Base-by-base conservation (phyloP, 1,140 invertebrate species). In the Aphelenchoides avenae region DNA sequence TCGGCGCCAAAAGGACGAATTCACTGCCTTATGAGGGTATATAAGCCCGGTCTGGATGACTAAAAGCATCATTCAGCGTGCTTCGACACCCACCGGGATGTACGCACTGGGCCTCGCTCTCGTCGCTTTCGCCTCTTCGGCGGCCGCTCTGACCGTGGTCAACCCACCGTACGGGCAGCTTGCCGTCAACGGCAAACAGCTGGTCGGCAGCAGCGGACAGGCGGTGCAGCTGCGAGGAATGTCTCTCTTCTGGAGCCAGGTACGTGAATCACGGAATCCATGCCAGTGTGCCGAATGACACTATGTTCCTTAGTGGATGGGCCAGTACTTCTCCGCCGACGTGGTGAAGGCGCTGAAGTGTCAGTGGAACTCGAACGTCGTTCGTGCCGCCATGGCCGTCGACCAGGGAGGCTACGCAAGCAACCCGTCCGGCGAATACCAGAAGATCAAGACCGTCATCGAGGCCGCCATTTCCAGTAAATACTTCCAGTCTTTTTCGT, bases 341-440 rank as follows among this genome's bases (percentile, higher is more conserved):
- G n/a, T n/a, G n/a, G n/a, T n/a, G n/a, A n/a, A n/a, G 13, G 47
- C 47, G 9, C 29, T 49, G 11, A 49, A 49, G 24, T 49, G 47
- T 26, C 40, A 30, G 13, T 49, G 47, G 47, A 49, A 49, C 26
- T 22, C 52, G 15, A 58, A 58, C 37, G 37, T 58, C 18, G 56
- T 58, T 1, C n/a, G 56, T 20, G 56, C 56, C 11, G 56, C 56
- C 7, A 58, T 58, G 56, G 56, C 37, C 5, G 56, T 58, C n/a
- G 56, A 58, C 18, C 22, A 24, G 20, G 57, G 57, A 3, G 56
- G 58, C 31, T 59, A 59, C 40, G 43, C 58, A 31, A 39, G 15
- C 6, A 18, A 6, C 15, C 26, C 20, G 13, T 43, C 2, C 11
- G 29, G 18, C 18, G 15, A 58, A 5, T 39, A 26, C 24, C 24